Evolutionary conservation across 2,888 invertebrate species (phyloP), one percentile per base, ranked within the genome.

Genomic region (Mythimna vitellina): DNA sequence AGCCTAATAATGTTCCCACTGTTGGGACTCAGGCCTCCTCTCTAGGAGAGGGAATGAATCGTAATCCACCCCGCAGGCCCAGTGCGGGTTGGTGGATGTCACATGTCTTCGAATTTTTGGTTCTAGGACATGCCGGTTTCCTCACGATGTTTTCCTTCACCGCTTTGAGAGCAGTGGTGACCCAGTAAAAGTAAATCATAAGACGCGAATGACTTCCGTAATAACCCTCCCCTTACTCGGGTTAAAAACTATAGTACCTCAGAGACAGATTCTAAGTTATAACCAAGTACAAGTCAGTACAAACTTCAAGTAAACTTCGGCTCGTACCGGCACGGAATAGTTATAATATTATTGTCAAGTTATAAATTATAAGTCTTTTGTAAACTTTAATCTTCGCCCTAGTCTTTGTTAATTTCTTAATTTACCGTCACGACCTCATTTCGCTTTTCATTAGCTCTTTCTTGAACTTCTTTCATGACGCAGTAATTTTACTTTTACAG

Each of bases 391-490:
- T 66, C 57, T 54, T 49, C 29, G 29, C 20, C 42, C 29, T 67
- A 67, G 78, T 67, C 56, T 53, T 57, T 22, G 56, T 75, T 69
- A 58, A 76, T 78, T 69, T 0, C 54, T 54, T 62, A 57, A 81
- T 61, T 81, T 29, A 76, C 22, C 29, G 29, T 51, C 42, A 3
- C 22, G 35, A 35, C 64, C 56, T 53, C 38, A 22, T 54, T 65
- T 74, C 0, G 3, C n/a, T 49, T 62, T 71, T 51, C 56, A 35
- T 56, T 58, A 53, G n/a, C 56, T 12, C 54, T 35, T 14, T 9
- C 10, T 6, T 14, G 6, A 22, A 12, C 12, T 20, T 60, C n/a
- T 14, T 53, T 58, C 38, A 38, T 12, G 53, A 14, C 17, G 17
- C 29, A 5, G 46, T 17, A 29, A 6, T 38, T 57, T 32, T 20